These are phyloP conservation scores for Nylanderia fulva DNA, from an alignment of 1,140 invertebrate species.

Conservation along the genomic window DNA sequence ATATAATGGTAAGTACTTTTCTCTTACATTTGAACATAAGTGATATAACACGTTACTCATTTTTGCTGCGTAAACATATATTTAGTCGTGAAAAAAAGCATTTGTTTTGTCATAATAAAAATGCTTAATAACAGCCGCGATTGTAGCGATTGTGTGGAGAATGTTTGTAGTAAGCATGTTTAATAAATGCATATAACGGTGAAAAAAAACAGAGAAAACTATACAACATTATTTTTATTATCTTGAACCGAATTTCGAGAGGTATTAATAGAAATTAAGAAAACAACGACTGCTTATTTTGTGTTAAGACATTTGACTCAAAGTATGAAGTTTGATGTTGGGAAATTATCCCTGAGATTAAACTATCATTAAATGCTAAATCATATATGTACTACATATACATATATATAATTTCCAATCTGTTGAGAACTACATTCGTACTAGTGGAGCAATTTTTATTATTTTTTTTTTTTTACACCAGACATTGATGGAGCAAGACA, in stretches of 20 bases:
- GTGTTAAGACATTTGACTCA: neutral
- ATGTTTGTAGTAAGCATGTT: conserved; percentile 48
- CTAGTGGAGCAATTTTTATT: conserved; percentile 19
- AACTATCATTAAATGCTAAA: neutral
- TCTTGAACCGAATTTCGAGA: conserved; percentile 62
- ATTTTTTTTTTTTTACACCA: conserved; percentile 30
- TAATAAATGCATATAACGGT: conserved; percentile 27
- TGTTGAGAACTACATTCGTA: neutral
- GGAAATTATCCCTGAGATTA: neutral
- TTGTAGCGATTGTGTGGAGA: conserved; percentile 21
- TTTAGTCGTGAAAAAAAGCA: neutral
- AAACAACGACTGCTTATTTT: neutral
- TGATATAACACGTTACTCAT: conserved; percentile 22
- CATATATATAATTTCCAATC: conserved; percentile 10
- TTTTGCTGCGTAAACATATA: conserved; percentile 4
- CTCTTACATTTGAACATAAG: neutral
- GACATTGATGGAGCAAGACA: conserved; percentile 48
- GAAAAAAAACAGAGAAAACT: conserved; percentile 13
- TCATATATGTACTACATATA: neutral
- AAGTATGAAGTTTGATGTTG: conserved; percentile 5
- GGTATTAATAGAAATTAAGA: conserved; percentile 30
- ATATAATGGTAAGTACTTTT: conserved; percentile 43
- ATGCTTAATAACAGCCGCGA: neutral
- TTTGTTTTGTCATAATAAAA: neutral
- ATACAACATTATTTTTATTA: conserved; percentile 11